Evolutionary conservation across 1,140 invertebrate species (phyloP).

Genomic region (Macrotrachela quadricornifera): DNA sequence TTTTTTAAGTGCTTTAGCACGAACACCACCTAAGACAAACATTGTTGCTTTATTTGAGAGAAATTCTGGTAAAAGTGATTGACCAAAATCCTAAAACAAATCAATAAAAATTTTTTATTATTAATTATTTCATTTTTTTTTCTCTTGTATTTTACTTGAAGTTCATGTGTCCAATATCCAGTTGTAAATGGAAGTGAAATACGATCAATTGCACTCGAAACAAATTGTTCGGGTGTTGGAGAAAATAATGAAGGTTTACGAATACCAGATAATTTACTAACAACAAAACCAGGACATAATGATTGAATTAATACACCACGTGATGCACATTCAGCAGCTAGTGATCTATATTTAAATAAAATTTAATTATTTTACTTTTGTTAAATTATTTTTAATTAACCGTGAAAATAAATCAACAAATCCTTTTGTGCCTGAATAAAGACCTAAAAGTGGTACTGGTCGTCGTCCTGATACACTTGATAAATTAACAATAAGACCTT

Average conservation of each 20-base stretch:
- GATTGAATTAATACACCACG: neutral
- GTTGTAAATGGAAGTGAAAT: neutral
- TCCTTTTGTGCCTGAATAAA: slow-evolving; percentile 73
- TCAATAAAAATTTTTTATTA: no score
- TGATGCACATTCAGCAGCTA: neutral
- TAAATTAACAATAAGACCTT: slow-evolving; percentile 74
- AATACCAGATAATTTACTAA: slow-evolving; percentile 76
- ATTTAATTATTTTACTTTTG: no score
- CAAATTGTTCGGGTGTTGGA: neutral
- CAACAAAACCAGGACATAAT: slow-evolving; percentile 53
- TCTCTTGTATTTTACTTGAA: no score
- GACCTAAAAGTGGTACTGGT: slow-evolving; percentile 58
- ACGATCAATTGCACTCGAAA: neutral
- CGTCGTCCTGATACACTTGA: slow-evolving; percentile 57
- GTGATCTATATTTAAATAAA: neutral
- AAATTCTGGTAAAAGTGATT: neutral
- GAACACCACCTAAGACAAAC: neutral
- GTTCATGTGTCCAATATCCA: neutral
- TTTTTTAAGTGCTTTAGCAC: neutral
- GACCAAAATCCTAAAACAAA: no score
- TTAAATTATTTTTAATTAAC: no score
- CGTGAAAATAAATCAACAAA: slow-evolving; percentile 11
- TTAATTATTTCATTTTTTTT: no score
- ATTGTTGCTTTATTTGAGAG: neutral
- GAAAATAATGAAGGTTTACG: neutral